Evolutionary conservation across 2,888 invertebrate genomes (phyloP), one percentile per base, ranked within the genome.

Genomic region (Macrosoma leucophasiata): DNA sequence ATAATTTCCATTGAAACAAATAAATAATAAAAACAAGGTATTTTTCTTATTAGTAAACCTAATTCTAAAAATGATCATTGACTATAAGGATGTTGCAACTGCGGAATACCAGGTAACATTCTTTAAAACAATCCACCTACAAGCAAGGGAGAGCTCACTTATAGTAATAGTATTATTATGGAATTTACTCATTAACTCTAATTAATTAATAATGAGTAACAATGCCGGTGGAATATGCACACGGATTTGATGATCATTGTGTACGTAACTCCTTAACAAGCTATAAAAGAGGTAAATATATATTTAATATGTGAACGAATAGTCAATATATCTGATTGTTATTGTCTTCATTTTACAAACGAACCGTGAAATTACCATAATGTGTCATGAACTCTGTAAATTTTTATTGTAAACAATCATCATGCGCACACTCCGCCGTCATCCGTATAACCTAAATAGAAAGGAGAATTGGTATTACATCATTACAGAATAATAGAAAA

Each of bases 21-120:
- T 79, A 81, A 81, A 84, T 79, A 79, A 82, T 79, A 81, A 84
- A 79, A 84, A 82, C 81, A 82, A 78, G 69, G 75, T 74, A 70
- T 71, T 75, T 63, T 72, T 62, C 71, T 79, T 76, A 79, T 66
- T 67, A 72, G 69, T 79, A 74, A 70, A 70, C 61, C 72, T 78
- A 78, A 68, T 58, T 59, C 79, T 81, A 84, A 71, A 71, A 75
- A 72, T 66, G 66, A 72, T 66, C 67, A 77, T 76, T 82, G 82
- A 84, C 82, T 84, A 79, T 69, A 65, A 64, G 63, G 75, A 69
- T 64, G 61, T 73, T 72, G 72, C 73, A 64, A 67, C 60, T 66
- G 69, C 62, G 61, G 62, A 65, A 66, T 67, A 66, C 69, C 71
- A 76, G 82, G 82, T 82, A 82, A 82, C 82, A 75, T 72, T 60